phyloP scores from a whole-genome alignment of 2,113 vertebrate genomes.

The Cyprinus carpio region DNA sequence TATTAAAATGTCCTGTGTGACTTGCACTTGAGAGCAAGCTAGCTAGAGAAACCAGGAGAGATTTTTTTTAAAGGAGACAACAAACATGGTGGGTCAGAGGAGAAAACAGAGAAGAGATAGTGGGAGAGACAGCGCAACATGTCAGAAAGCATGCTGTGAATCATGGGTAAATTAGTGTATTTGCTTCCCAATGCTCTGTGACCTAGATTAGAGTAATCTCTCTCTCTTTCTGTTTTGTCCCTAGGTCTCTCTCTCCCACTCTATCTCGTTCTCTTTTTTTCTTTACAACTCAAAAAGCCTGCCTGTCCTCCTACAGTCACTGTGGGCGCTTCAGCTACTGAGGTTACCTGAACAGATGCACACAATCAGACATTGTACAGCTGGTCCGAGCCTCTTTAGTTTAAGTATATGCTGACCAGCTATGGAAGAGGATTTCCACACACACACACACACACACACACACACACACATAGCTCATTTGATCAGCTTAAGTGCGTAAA shows the following conservation, averaged over 20 bases:
- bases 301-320: constrained; percentile 40
- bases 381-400: constrained; percentile 19
- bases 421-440: constrained; percentile 37
- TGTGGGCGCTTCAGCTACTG: constrained; percentile 19
- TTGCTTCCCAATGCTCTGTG: constrained; percentile 75
- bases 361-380: constrained; percentile 28
- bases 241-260: constrained; percentile 32
- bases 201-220: constrained; percentile 79
- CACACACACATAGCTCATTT: constrained; percentile 39
- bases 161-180: constrained; percentile 72
- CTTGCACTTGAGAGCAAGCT: not conserved
- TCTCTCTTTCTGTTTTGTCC: constrained; percentile 49
- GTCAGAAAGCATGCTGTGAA: constrained; percentile 62
- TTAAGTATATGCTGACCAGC: constrained; percentile 25
- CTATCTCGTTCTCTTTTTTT: constrained; percentile 36
- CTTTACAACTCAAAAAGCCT: constrained; percentile 21
- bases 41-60: not conserved
- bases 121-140: constrained; percentile 46
- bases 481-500: constrained; percentile 60
- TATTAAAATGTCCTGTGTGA: constrained; percentile 38
- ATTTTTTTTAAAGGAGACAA: not conserved
- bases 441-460: not conserved
- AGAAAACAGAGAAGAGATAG: constrained; percentile 9
- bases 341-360: constrained; percentile 33
- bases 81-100: not conserved